phyloP scores from a whole-genome alignment of 1,140 invertebrate species.

The Scaptodrosophila lebanonensis region DNA sequence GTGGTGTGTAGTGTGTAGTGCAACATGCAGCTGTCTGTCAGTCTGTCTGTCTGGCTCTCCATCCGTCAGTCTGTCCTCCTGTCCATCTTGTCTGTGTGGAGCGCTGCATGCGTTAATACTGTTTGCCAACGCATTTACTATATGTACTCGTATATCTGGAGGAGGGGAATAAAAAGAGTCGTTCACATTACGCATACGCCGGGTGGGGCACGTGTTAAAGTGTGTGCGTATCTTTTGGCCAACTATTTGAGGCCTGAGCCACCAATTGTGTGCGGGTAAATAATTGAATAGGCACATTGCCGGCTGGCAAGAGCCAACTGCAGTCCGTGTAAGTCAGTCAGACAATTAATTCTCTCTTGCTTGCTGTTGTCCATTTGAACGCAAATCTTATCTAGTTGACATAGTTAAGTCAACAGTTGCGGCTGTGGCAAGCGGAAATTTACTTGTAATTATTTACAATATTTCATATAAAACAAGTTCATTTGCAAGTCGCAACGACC shows the following conservation, averaged over 20 bases:
- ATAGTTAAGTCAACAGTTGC: conserved; percentile 50
- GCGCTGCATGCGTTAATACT: conserved; percentile 38
- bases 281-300: conserved; percentile 62
- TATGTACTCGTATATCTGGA: no score
- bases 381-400: conserved; percentile 61
- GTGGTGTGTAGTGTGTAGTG: conserved; percentile 47
- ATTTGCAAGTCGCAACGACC: conserved; percentile 15
- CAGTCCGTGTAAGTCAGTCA: conserved; percentile 24
- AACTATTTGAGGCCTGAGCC: conserved; percentile 54
- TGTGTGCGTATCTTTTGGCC: conserved; percentile 31
- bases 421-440: conserved; percentile 59
- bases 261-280: conserved; percentile 65
- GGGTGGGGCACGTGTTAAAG: conserved; percentile 38
- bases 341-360: no score
- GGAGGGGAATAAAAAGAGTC: no score
- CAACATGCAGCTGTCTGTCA: conserved; percentile 8
- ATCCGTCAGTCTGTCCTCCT: neutral
- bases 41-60: neutral
- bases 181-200: conserved; percentile 55
- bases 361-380: no score
- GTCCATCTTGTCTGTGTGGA: conserved; percentile 3
- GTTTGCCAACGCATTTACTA: conserved; percentile 67
- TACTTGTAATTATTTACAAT: conserved; percentile 51
- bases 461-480: conserved; percentile 57
- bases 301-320: conserved; percentile 38